Evolutionary conservation across 1,140 invertebrate genomes (phyloP).

Genomic region (Pseudomyrmex cubaensis): DNA sequence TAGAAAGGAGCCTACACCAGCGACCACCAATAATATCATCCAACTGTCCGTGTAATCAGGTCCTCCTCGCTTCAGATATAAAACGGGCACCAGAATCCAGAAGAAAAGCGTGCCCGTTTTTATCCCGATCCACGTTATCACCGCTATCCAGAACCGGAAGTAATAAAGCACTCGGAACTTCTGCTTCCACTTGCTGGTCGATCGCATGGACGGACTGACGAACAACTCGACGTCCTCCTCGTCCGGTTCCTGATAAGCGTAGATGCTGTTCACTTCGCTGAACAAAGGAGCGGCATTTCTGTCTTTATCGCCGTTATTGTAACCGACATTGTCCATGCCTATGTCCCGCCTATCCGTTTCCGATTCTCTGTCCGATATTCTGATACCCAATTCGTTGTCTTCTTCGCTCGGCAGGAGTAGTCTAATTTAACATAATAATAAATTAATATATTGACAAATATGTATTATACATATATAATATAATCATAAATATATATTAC

Average conservation of each 20-base stretch:
- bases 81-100: slow-evolving; percentile 75
- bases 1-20: slow-evolving; percentile 51
- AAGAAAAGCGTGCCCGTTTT: slow-evolving; percentile 72
- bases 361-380: slow-evolving; percentile 40
- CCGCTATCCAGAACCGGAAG: slow-evolving; percentile 73
- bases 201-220: slow-evolving; percentile 50
- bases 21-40: slow-evolving; percentile 1
- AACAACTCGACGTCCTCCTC: slow-evolving; percentile 75
- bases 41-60: not conserved
- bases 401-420: slow-evolving; percentile 74
- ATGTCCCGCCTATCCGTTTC: slow-evolving; percentile 39
- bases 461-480: no score
- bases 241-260: slow-evolving; percentile 69
- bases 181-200: slow-evolving; percentile 65
- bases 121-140: slow-evolving; percentile 67
- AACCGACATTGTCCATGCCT: slow-evolving; percentile 23
- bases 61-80: slow-evolving; percentile 57
- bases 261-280: slow-evolving; percentile 58
- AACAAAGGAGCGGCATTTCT: slow-evolving; percentile 26
- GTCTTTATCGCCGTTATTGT: slow-evolving; percentile 11
- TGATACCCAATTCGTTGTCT: slow-evolving; percentile 73
- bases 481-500: no score
- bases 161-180: slow-evolving; percentile 66
- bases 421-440: slow-evolving; percentile 4
- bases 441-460: no score